phyloP scores from a whole-genome alignment of 2,113 vertebrate species.

The human region DNA sequence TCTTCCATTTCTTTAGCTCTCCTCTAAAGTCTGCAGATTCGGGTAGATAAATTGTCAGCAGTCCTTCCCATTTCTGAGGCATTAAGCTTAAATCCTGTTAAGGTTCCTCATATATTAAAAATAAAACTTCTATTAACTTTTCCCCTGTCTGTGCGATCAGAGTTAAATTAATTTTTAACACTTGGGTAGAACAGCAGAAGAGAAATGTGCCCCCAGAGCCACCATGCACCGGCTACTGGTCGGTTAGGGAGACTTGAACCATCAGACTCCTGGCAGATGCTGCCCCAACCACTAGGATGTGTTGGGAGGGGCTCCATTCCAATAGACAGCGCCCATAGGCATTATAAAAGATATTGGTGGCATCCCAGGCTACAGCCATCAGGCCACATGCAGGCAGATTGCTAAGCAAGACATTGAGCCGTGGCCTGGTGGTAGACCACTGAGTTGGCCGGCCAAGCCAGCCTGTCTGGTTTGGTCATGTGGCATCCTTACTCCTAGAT shows the following conservation, averaged over 20 bases:
- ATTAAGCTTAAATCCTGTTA: constrained; percentile 78
- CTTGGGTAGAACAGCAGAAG: constrained; percentile 24
- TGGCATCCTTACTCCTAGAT: background rate
- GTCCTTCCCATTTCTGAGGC: constrained; percentile 68
- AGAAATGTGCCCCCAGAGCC: background rate
- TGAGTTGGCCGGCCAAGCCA: rapidly evolving
- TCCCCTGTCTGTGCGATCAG: constrained; percentile 45
- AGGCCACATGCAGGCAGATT: background rate
- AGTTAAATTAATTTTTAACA: constrained; percentile 76
- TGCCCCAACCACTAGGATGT: rapidly evolving
- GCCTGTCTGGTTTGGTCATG: background rate
- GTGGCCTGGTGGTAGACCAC: background rate
- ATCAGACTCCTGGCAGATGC: rapidly evolving
- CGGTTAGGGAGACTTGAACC: background rate
- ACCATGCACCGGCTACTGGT: background rate
- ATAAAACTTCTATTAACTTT: constrained; percentile 77
- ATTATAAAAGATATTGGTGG: too few relatives aligned
- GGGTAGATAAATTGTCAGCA: constrained; percentile 66
- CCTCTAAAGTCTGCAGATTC: constrained; percentile 60
- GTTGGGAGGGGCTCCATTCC: rapidly evolving
- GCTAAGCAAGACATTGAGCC: background rate
- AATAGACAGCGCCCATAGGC: rapidly evolving
- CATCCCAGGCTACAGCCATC: rapidly evolving
- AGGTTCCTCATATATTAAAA: constrained; percentile 77
- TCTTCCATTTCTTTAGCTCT: constrained; percentile 52